A percentile compares a stretch with the other conserved stretches of the same genome.
Evolutionary conservation across 2,797 vertebrate genomes (phyloP).

Genomic region (Sebastes variabilis): DNA sequence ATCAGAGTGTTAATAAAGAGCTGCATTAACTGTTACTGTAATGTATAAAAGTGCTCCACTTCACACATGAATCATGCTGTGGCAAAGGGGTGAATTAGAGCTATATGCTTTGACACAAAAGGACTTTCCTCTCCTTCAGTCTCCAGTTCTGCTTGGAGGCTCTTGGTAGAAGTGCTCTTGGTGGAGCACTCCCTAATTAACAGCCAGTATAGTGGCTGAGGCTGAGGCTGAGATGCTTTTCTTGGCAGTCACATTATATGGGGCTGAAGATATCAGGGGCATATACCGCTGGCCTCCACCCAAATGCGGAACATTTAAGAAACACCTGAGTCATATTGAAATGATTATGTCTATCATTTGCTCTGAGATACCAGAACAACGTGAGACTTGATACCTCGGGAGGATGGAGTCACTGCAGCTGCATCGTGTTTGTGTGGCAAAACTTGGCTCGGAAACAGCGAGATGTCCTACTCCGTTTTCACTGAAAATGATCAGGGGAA

Average conservation of each 20-base stretch:
- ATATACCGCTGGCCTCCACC: slow-evolving; percentile 55
- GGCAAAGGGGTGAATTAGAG: slow-evolving; percentile 45
- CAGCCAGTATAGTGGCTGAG: slow-evolving; percentile 61
- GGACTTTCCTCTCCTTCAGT: slow-evolving; percentile 58
- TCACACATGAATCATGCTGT: slow-evolving; percentile 12
- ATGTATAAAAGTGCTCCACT: slow-evolving; percentile 25
- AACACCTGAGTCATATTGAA: slow-evolving; percentile 58
- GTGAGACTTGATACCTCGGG: slow-evolving; percentile 40
- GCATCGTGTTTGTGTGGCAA: slow-evolving; percentile 14
- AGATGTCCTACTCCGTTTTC: slow-evolving; percentile 35
- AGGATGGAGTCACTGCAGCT: slow-evolving; percentile 24
- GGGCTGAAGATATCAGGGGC: slow-evolving; percentile 48
- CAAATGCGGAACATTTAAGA: slow-evolving; percentile 53
- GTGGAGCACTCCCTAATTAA: slow-evolving; percentile 76
- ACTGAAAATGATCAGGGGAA: slow-evolving; percentile 26
- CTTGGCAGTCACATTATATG: slow-evolving; percentile 60
- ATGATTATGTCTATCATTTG: slow-evolving; percentile 44
- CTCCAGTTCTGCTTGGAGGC: slow-evolving; percentile 59
- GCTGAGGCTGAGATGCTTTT: slow-evolving; percentile 64
- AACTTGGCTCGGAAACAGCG: slow-evolving; percentile 13
- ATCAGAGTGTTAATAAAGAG: slow-evolving; percentile 3
- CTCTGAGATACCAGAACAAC: slow-evolving; percentile 34
- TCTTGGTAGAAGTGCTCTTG: slow-evolving; percentile 67
- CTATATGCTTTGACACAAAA: slow-evolving; percentile 47
- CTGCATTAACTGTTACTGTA: background rate